Conservation (phyloP, 1,140 invertebrate genomes). For the Sycophila sp. region DNA sequence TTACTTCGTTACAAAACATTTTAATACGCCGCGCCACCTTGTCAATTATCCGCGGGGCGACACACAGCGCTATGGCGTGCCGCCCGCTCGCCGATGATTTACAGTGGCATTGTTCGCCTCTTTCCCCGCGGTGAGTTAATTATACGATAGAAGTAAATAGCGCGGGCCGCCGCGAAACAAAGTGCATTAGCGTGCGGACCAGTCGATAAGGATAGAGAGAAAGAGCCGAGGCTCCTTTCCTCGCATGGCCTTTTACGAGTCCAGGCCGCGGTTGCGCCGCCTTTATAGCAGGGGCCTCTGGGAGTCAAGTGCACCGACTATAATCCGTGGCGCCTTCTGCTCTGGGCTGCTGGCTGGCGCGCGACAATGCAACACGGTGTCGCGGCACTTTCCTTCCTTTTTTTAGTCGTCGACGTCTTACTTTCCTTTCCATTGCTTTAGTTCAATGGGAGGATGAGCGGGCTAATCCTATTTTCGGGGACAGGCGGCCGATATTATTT, state of each 20-base stretch:
- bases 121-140: conserved; percentile 17
- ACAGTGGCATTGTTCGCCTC: conserved; percentile 34
- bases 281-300: background rate
- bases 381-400: background rate
- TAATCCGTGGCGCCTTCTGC: conserved; percentile 7
- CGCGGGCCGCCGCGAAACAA: conserved; percentile 6
- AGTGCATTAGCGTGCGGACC: conserved; percentile 15
- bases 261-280: background rate
- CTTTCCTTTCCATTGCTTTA: background rate
- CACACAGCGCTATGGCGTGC: background rate
- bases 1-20: conserved; percentile 38
- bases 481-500: no score
- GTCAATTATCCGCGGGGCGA: conserved; percentile 30
- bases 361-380: conserved; percentile 19
- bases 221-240: background rate
- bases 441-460: background rate
- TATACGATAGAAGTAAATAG: conserved; percentile 25
- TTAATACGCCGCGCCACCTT: conserved; percentile 27
- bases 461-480: conserved; percentile 14
- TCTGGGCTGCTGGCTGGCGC: no score
- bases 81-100: conserved; percentile 29
- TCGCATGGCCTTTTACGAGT: conserved; percentile 6
- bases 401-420: no score
- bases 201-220: conserved; percentile 10
- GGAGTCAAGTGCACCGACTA: conserved; percentile 23